phyloP scores from a whole-genome alignment of 2,113 vertebrate genomes.

The Austrofundulus limnaeus region DNA sequence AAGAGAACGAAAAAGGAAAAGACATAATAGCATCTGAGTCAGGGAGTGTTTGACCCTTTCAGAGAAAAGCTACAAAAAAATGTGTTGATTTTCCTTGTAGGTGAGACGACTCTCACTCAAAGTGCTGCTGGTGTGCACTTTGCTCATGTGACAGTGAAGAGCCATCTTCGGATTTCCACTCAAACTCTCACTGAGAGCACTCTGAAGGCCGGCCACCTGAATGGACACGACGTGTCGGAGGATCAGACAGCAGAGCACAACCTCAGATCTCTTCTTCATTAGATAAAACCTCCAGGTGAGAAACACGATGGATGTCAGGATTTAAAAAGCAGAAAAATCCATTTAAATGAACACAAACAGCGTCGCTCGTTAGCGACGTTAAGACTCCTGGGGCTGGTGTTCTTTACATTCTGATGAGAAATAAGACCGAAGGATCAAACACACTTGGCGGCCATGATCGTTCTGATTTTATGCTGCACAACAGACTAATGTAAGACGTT shows the following conservation, averaged over 20 bases:
- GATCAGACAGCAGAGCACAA: slow-evolving; percentile 23
- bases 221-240: slow-evolving; percentile 8
- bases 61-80: slow-evolving; percentile 18
- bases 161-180: slow-evolving; percentile 12
- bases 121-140: slow-evolving; percentile 19
- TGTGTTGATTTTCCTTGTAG: slow-evolving; percentile 11
- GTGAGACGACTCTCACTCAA: slow-evolving; percentile 11
- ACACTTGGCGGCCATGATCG: not conserved
- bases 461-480: not conserved
- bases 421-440: not conserved
- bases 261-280: slow-evolving; percentile 30
- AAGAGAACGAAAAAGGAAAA: not conserved
- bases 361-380: not conserved
- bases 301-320: slow-evolving; percentile 1
- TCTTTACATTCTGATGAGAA: not conserved
- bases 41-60: slow-evolving; percentile 21
- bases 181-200: slow-evolving; percentile 15
- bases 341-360: not conserved
- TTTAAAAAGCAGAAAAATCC: not conserved
- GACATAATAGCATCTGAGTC: slow-evolving; percentile 16
- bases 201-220: slow-evolving; percentile 20
- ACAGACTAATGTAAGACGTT: not conserved
- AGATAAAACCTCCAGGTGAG: not conserved
- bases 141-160: slow-evolving; percentile 8
- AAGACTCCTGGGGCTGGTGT: not conserved